Evolutionary conservation across 2,888 invertebrate species (phyloP).

Genomic region (Tortricodes alternella): DNA sequence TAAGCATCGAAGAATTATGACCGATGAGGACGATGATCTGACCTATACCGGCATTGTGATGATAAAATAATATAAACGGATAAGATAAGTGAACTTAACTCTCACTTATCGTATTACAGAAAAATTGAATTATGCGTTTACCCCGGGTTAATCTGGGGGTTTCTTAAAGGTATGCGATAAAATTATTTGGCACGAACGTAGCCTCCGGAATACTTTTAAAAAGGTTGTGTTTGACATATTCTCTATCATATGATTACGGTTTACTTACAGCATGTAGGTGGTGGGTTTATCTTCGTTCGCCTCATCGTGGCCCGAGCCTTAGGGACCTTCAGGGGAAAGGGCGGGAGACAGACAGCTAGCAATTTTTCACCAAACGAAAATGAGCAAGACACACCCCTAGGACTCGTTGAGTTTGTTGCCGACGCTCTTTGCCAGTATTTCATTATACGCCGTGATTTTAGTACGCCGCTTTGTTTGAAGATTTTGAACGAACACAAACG

Average conservation of each 20-base stretch:
- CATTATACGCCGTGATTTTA: conserved; percentile 54
- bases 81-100: too few relatives aligned
- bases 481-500: conserved; percentile 26
- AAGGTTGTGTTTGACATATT: background rate
- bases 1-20: too few relatives aligned
- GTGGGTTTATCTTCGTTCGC: conserved; percentile 15
- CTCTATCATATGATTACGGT: conserved; percentile 6
- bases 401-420: conserved; percentile 50
- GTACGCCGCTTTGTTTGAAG: conserved; percentile 40
- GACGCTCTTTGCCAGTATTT: conserved; percentile 54
- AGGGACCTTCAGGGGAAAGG: conserved; percentile 52
- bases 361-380: conserved; percentile 78
- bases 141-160: too few relatives aligned
- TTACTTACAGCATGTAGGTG: conserved; percentile 20
- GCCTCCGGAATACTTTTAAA: too few relatives aligned
- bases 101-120: too few relatives aligned
- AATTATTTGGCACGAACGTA: too few relatives aligned
- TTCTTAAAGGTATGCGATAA: too few relatives aligned
- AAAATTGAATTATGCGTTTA: too few relatives aligned
- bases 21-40: too few relatives aligned
- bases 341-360: conserved; percentile 44
- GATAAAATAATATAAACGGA: too few relatives aligned
- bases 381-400: conserved; percentile 71
- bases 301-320: conserved; percentile 36
- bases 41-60: too few relatives aligned